Percentiles rank a stretch among this genome's conserved stretches.
Conservation (phyloP, 2,797 vertebrate genomes). For the Pseudochirops corinnae region DNA sequence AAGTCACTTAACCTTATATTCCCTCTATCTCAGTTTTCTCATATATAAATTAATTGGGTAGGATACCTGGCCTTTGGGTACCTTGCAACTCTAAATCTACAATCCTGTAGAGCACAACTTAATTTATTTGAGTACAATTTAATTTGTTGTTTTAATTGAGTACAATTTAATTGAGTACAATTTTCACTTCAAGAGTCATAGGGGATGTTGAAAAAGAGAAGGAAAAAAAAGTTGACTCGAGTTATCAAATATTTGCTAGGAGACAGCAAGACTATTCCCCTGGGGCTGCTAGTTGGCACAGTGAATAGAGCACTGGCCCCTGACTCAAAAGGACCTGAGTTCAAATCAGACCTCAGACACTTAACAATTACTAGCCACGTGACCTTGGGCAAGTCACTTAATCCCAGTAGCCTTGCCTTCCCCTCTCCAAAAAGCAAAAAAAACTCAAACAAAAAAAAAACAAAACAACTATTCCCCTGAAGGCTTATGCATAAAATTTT, state of each 20-base stretch:
- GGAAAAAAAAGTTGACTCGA: neutral
- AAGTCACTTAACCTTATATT: neutral
- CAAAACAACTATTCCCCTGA: neutral
- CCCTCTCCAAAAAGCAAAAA: too few relatives aligned
- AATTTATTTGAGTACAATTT: too few relatives aligned
- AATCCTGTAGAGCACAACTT: neutral
- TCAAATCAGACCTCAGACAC: too few relatives aligned
- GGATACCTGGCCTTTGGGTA: neutral
- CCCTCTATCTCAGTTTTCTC: neutral
- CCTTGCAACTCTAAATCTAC: neutral
- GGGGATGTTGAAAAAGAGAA: neutral
- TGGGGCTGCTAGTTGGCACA: neutral
- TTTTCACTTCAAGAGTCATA: neutral
- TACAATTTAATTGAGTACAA: neutral
- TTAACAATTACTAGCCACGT: too few relatives aligned
- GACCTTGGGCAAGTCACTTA: too few relatives aligned
- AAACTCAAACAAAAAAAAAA: too few relatives aligned
- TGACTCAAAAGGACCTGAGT: too few relatives aligned
- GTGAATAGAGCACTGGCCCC: too few relatives aligned
- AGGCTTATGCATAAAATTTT: neutral
- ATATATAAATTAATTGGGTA: neutral
- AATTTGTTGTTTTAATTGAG: too few relatives aligned
- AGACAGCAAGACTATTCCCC: neutral
- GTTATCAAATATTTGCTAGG: neutral
- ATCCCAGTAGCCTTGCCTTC: too few relatives aligned